Conservation (phyloP, 2,113 vertebrate species). For the Daboia siamensis region DNA sequence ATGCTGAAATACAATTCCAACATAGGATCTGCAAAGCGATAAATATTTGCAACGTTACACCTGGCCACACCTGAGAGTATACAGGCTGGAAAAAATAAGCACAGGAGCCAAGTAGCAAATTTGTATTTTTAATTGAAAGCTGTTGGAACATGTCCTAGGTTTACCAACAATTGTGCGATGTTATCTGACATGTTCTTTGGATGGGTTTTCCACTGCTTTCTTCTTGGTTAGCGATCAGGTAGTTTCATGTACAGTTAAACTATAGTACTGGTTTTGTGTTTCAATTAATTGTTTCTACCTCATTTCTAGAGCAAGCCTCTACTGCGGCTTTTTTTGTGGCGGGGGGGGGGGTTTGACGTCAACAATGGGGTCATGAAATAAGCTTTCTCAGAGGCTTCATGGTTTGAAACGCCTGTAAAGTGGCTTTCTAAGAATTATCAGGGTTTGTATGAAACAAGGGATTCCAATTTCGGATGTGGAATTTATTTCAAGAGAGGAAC, state of each 20-base stretch:
- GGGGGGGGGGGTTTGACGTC: not conserved
- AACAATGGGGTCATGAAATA: not conserved
- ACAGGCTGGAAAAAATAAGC: conserved; percentile 28
- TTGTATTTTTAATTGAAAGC: not conserved
- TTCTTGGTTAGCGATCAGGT: not conserved
- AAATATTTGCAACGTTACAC: conserved; percentile 35
- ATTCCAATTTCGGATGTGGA: not conserved
- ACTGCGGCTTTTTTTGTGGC: not conserved
- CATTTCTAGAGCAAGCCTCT: not conserved
- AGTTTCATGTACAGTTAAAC: not conserved
- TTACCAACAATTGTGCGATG: conserved; percentile 16
- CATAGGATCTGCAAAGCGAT: conserved; percentile 41
- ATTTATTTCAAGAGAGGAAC: not conserved
- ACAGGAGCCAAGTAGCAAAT: not conserved
- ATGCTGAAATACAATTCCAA: conserved; percentile 36
- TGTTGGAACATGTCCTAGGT: not conserved
- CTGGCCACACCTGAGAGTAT: conserved; percentile 39
- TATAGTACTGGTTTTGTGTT: not conserved
- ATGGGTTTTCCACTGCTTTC: not conserved
- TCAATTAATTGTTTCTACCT: not conserved
- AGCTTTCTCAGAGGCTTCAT: not conserved
- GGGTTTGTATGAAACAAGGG: not conserved
- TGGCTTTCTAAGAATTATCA: no score
- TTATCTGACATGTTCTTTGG: not conserved
- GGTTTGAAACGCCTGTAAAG: not conserved